These are phyloP conservation scores for Trichoplusia ni DNA, from an alignment of 1,140 invertebrate species.

Conservation along the genomic window DNA sequence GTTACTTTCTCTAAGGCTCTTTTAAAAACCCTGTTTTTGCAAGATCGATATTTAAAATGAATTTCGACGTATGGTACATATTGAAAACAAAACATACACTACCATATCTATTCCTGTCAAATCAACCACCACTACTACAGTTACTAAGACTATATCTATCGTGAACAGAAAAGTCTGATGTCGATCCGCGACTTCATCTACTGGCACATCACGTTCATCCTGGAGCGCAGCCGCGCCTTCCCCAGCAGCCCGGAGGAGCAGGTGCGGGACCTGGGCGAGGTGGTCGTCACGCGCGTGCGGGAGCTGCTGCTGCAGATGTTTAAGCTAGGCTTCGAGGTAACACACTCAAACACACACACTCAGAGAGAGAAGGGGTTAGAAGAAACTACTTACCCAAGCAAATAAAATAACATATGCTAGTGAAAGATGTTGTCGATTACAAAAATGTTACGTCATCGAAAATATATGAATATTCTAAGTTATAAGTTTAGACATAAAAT, in stretches of 20 bases:
- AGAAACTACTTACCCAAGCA: neutral
- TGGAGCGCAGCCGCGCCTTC: slow-evolving; percentile 31
- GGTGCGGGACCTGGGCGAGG: slow-evolving; percentile 69
- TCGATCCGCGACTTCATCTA: slow-evolving; percentile 58
- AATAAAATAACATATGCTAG: no score
- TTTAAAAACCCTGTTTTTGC: no score
- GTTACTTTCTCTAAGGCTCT: neutral
- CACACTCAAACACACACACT: no score
- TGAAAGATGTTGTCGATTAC: no score
- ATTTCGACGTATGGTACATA: no score
- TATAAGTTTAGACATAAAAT: no score
- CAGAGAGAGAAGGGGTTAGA: no score
- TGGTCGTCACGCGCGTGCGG: slow-evolving; percentile 82
- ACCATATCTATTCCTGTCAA: no score
- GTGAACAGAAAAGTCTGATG: slow-evolving; percentile 60
- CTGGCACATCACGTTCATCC: slow-evolving; percentile 53
- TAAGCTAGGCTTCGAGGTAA: slow-evolving; percentile 94
- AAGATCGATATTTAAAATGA: no score
- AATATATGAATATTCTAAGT: no score
- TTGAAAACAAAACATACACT: no score
- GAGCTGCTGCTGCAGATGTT: slow-evolving; percentile 94
- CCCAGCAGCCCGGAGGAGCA: slow-evolving; percentile 48
- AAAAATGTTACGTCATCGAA: no score
- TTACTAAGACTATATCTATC: neutral
- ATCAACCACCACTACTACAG: neutral